These are phyloP conservation scores for Embidobia sp. DNA, from an alignment of 2,888 invertebrate species.

Conservation along the genomic window DNA sequence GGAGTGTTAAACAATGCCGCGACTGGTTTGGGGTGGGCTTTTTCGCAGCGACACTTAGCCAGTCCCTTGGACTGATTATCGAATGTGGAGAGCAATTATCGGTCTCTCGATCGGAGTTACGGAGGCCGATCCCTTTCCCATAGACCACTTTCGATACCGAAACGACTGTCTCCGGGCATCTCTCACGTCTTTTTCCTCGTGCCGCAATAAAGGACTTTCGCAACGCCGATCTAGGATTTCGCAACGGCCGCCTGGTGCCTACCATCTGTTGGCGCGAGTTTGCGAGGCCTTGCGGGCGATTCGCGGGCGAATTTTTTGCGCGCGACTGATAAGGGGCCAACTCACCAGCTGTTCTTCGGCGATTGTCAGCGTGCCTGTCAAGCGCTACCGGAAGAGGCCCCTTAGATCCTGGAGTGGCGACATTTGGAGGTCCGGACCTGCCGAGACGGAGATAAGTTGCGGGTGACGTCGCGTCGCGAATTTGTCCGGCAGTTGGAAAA, in stretches of 20 bases:
- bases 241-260: conserved; percentile 25
- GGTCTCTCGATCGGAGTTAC: too few species aligned
- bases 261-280: conserved; percentile 23
- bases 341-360: conserved; percentile 65
- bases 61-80: too few species aligned
- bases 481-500: neutral
- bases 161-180: conserved; percentile 18
- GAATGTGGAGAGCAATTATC: too few species aligned
- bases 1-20: too few species aligned
- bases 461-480: neutral
- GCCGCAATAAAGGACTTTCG: conserved; percentile 47
- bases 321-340: neutral
- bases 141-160: conserved; percentile 8
- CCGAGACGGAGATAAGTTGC: too few species aligned
- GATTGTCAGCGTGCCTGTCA: conserved; percentile 46
- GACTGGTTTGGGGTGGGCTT: too few species aligned
- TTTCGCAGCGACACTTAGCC: too few species aligned
- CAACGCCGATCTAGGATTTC: conserved; percentile 50
- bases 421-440: conserved; percentile 47
- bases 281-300: conserved; percentile 5
- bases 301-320: neutral
- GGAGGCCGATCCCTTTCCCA: neutral
- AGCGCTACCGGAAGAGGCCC: conserved; percentile 54
- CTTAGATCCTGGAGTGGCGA: conserved; percentile 18
- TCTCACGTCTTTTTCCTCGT: conserved; percentile 26